Evolutionary conservation across 2,797 vertebrate genomes (phyloP).

Genomic region (Phaenicophaeus curvirostris): DNA sequence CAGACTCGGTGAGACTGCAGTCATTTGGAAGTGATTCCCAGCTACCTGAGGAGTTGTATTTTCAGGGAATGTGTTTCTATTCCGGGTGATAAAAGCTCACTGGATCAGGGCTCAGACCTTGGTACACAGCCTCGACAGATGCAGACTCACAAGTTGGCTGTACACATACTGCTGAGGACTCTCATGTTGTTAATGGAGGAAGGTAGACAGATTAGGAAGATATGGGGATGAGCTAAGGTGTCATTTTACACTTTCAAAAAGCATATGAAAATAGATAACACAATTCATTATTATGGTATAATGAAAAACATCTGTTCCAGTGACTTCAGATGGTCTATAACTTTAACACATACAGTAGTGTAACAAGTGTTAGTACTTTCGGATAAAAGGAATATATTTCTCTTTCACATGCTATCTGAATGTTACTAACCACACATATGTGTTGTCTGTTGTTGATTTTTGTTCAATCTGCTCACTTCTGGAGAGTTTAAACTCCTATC

Average conservation of each 20-base stretch:
- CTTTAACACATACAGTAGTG: rapidly evolving
- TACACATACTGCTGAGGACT: rapidly evolving
- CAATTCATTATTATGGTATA: background rate
- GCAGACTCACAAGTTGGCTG: background rate
- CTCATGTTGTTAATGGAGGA: rapidly evolving
- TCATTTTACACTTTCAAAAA: background rate
- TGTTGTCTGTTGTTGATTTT: background rate
- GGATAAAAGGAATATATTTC: background rate
- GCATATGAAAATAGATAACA: background rate
- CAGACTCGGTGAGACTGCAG: background rate
- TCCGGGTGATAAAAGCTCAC: background rate
- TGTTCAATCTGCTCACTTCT: background rate
- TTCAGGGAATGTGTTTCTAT: background rate
- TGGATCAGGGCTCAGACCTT: background rate
- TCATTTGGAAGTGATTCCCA: background rate
- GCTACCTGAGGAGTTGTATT: background rate
- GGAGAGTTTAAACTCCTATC: background rate
- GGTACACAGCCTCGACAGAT: rapidly evolving
- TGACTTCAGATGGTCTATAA: background rate
- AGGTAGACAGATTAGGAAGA: background rate
- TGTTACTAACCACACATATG: background rate
- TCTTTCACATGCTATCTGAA: background rate
- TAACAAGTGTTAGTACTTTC: background rate
- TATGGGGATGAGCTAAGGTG: background rate
- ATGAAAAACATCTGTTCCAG: background rate